Evolutionary conservation across 2,888 invertebrate species (phyloP).

Genomic region (Lymantria dispar): DNA sequence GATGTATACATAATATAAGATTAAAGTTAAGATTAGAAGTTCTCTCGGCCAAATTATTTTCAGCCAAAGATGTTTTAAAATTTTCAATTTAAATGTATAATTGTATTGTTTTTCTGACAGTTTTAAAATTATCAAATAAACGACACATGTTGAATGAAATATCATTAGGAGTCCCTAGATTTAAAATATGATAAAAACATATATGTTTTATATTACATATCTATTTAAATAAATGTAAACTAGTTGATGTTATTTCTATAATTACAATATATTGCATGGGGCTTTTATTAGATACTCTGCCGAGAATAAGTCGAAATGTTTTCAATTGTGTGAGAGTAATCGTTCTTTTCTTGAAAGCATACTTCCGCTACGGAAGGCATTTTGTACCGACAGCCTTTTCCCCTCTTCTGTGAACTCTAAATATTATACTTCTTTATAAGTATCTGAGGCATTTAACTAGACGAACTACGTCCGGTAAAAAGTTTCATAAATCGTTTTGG

Average conservation of each 20-base stretch:
- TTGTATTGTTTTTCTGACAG: not conserved
- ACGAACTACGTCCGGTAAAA: too few relatives aligned
- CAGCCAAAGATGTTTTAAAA: slow-evolving; percentile 18
- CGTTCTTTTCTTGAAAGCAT: not conserved
- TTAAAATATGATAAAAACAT: not conserved
- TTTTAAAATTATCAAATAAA: not conserved
- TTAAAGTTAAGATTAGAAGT: slow-evolving; percentile 20
- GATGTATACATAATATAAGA: slow-evolving; percentile 22
- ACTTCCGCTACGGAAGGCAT: not conserved
- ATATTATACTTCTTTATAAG: not conserved
- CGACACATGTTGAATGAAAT: too few relatives aligned
- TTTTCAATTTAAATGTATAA: slow-evolving; percentile 2
- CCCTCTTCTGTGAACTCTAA: not conserved
- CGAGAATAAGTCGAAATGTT: not conserved
- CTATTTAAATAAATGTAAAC: not conserved
- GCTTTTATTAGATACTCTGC: too few relatives aligned
- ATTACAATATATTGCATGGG: too few relatives aligned
- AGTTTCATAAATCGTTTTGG: too few relatives aligned
- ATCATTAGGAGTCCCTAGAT: not conserved
- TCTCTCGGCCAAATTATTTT: slow-evolving; percentile 17
- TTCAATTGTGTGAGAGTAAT: not conserved
- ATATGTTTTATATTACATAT: not conserved
- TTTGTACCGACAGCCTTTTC: not conserved
- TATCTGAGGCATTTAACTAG: not conserved
- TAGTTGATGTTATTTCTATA: not conserved